Conservation (phyloP, 2,888 invertebrate genomes). For the Archips crataeganus region DNA sequence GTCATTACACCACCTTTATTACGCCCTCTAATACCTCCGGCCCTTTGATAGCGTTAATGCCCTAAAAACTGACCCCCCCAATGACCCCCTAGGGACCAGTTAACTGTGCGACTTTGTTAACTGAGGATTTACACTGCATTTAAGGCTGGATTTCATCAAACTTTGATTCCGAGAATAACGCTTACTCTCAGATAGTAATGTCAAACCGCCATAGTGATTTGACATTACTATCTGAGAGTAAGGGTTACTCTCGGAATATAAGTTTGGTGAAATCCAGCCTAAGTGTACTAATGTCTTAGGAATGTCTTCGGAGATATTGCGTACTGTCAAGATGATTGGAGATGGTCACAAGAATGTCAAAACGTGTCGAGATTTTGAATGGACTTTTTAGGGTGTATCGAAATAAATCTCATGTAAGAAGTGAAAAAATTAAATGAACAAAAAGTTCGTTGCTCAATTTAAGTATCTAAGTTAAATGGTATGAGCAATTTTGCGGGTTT, state of each 20-base stretch:
- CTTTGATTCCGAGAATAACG: too few species aligned
- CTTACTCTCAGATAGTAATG: too few species aligned
- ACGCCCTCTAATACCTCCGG: slow-evolving; percentile 69
- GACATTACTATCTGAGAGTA: too few species aligned
- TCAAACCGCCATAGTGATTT: too few species aligned
- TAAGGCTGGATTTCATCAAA: too few species aligned
- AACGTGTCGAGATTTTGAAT: background rate
- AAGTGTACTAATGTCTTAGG: slow-evolving; percentile 42
- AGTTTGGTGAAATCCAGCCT: too few species aligned
- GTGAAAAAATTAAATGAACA: too few species aligned
- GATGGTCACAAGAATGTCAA: background rate
- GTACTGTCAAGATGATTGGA: background rate
- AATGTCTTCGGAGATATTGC: slow-evolving; percentile 5
- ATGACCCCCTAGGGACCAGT: slow-evolving; percentile 74
- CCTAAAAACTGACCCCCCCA: slow-evolving; percentile 82
- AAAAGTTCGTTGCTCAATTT: too few species aligned
- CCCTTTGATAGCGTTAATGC: slow-evolving; percentile 80
- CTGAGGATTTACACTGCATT: slow-evolving; percentile 55
- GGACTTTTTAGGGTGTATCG: background rate
- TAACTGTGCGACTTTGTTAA: slow-evolving; percentile 68
- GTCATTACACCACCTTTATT: slow-evolving; percentile 81
- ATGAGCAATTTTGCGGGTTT: background rate
- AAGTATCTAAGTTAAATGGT: too few species aligned
- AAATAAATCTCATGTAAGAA: too few species aligned
- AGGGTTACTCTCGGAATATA: too few species aligned